Conservation (phyloP, 2,888 invertebrate species). For the Sarcophaga caerulescens region DNA sequence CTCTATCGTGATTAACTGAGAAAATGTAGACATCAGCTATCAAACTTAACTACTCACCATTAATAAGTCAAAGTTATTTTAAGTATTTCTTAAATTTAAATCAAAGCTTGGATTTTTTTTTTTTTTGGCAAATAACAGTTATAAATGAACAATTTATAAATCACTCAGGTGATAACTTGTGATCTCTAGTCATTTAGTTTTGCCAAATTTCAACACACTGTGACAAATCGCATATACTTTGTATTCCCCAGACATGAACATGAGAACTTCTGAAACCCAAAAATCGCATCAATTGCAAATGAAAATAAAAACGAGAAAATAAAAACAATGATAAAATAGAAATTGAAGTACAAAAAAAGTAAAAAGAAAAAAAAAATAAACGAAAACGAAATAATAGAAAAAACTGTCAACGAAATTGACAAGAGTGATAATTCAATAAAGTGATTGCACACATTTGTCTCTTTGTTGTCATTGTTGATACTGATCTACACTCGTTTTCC, state of each 20-base stretch:
- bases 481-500: conserved; percentile 71
- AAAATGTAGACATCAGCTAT: too few species aligned
- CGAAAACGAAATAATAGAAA: conserved; percentile 42
- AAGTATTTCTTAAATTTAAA: too few species aligned
- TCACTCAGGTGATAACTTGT: conserved; percentile 24
- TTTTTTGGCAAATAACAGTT: background rate
- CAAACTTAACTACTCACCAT: too few species aligned
- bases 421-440: conserved; percentile 71
- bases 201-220: conserved; percentile 40
- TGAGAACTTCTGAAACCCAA: conserved; percentile 61
- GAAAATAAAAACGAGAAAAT: conserved; percentile 30
- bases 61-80: too few species aligned
- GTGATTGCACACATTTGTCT: conserved; percentile 79
- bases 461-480: conserved; percentile 73
- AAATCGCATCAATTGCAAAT: conserved; percentile 63
- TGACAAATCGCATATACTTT: conserved; percentile 26
- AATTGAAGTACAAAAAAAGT: conserved; percentile 10
- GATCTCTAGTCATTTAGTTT: conserved; percentile 1
- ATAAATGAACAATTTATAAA: background rate
- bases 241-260: conserved; percentile 28
- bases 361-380: conserved; percentile 25
- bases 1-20: too few species aligned
- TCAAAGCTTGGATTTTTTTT: too few species aligned
- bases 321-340: conserved; percentile 31
- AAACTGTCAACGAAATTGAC: conserved; percentile 69